Conservation (phyloP, 2,888 invertebrate species). For the Caenorhabditis sinica region DNA sequence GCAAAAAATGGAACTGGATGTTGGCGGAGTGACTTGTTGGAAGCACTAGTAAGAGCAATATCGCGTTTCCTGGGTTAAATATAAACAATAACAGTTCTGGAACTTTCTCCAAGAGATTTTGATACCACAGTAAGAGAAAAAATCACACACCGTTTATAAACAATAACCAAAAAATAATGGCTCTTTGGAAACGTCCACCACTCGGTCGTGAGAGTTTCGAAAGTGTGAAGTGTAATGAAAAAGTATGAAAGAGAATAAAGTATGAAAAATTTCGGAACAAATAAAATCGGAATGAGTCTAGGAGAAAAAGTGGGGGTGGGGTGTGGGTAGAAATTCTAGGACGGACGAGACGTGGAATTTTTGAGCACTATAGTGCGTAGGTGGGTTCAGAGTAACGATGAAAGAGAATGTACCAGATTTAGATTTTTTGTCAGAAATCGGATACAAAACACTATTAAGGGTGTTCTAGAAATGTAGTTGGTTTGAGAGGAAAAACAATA, state of each 20-base stretch:
- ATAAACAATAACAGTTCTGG: background rate
- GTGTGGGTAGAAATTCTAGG: background rate
- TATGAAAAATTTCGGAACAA: background rate
- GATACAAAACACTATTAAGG: too few species aligned
- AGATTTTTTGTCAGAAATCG: background rate
- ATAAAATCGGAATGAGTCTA: slow-evolving; percentile 4
- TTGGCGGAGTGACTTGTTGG: background rate
- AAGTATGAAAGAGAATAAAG: background rate
- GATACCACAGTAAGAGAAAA: background rate
- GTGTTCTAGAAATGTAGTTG: too few species aligned
- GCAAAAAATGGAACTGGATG: background rate
- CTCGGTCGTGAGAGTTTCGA: too few species aligned
- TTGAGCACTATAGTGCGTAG: slow-evolving; percentile 10
- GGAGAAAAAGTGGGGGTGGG: slow-evolving; percentile 4
- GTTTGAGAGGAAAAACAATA: too few species aligned
- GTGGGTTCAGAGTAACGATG: background rate
- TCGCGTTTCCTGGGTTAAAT: background rate
- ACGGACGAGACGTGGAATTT: background rate
- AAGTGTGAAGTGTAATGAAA: background rate
- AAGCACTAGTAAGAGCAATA: background rate
- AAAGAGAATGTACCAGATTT: background rate
- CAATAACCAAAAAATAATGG: slow-evolving; percentile 5
- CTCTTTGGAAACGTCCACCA: background rate
- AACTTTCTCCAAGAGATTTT: background rate
- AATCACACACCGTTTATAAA: too few species aligned